Base-by-base conservation (phyloP, 2,113 vertebrate species). In the Chloroceryle aenea region DNA sequence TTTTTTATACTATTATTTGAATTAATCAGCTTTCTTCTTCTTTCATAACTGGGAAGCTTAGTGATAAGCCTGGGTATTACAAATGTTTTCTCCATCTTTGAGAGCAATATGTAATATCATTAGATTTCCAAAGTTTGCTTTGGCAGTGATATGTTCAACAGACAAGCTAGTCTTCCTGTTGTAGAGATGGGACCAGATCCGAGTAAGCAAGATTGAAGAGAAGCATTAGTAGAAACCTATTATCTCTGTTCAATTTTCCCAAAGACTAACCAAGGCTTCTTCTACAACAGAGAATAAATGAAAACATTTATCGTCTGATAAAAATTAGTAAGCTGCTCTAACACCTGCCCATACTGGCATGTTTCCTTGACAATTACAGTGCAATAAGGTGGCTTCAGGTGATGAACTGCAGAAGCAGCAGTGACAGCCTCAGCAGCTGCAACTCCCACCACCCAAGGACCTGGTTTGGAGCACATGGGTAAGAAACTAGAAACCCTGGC, bases 181-280 rank as follows among this genome's bases (percentile, higher is more conserved):
- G 59, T 45, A 72, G 86, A 75, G 77, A 67, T 7, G 11, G 80
- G 80, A 63, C 68, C 1, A 2, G 69, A 81, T 87, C 86, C 43
- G 80, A 86, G 73, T 78, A 97, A 95, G 93, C 91, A 94, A 94
- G 91, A 95, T 58, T 93, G 93, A 97, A 90, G 79, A 94, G 83
- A 17, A 83, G 22, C 83, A 88, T 95, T 94, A 96, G 85, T 14
- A 4, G 59, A 77, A 95, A 83, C 67, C 90, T 42, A 88, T 96
- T 94, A 96, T 80, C 92, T 92, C 79, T 71, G 88, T 26, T 92
- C 95, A 83, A 6, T 92, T 94, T 94, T 94, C 83, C 85, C 85
- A 86, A 90, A 90, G 80, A 95, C 81, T 66, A 89, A 91, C 74
- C 81, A 76, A 94, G 63, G 78, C 77, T 87, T 56, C 84, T 89